Evolutionary conservation across 2,797 vertebrate species (phyloP), one percentile per base, ranked within the genome.

Genomic region (Pyrocephalus nanus): DNA sequence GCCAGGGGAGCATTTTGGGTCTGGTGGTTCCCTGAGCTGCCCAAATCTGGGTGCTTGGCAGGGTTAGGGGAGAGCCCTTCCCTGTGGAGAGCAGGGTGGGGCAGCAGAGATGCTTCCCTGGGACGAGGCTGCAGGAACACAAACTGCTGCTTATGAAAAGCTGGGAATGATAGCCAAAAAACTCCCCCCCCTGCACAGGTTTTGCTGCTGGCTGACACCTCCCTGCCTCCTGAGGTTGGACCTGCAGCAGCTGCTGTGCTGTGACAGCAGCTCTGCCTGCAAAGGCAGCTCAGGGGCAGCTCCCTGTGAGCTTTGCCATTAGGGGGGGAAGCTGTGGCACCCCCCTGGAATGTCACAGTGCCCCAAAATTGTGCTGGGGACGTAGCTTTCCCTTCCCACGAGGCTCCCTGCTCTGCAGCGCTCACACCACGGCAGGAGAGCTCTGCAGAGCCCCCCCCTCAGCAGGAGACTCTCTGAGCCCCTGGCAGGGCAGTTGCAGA

Each of bases 311-410:
- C 32, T 81, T n/a, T n/a, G 38, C 22, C 43, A 36, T 0, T 3
- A 36, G 29, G 29, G 50, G 16, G 50, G 15, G 13, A 15, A 11
- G 15, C 27, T 51, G 50, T 51, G 27, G 17, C 64, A 43, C n/a
- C 62, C 18, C 38, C 67, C n/a, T 6, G 11, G 54, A 45, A 3
- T 27, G 65, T 72, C 48, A 23, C 18, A 50, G 36, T 0, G 9
- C 36, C 48, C 79, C 62, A 61, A 55, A 67, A 50, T 8, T 2
- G 9, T 5, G 21, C 60, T 7, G 26, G n/a, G 47, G 10, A 30
- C 0, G 1, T 0, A 3, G 34, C 8, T 69, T 22, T 20, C 23
- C 45, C 20, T 53, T 53, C 26, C 76, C 21, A 5, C 23, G 34
- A 25, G 0, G 2, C 11, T 55, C 75, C 65, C 34, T 50, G 32